A percentile compares a stretch with the other conserved stretches of the same genome.
Evolutionary conservation across 2,113 vertebrate species (phyloP).

Genomic region (Echinops telfairi): DNA sequence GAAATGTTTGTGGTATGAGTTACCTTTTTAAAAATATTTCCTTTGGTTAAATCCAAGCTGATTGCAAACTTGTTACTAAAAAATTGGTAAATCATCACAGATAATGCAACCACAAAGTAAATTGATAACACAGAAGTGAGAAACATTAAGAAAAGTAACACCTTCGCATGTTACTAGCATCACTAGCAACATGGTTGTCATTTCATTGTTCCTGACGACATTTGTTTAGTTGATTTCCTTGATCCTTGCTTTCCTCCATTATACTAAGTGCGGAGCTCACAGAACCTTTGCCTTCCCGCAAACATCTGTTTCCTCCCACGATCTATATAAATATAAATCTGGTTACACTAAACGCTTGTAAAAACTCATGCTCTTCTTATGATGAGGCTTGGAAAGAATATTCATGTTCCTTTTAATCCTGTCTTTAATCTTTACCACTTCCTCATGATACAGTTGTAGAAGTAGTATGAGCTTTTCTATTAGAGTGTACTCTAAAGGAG

Average conservation of each 20-base stretch:
- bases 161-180: rapidly evolving
- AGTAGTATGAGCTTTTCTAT: slow-evolving; percentile 4
- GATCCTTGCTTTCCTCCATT: rapidly evolving
- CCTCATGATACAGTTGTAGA: slow-evolving; percentile 7
- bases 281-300: rapidly evolving
- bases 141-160: neutral
- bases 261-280: rapidly evolving
- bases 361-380: neutral
- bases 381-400: neutral
- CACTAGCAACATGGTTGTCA: rapidly evolving
- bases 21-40: no score
- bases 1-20: neutral
- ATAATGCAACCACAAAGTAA: neutral
- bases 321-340: rapidly evolving
- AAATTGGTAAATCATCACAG: neutral
- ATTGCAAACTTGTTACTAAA: no score
- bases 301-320: rapidly evolving
- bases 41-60: no score
- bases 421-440: neutral
- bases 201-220: no score
- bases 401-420: neutral
- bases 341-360: neutral
- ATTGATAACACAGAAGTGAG: no score
- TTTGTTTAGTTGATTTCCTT: rapidly evolving
- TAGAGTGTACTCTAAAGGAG: rapidly evolving